phyloP scores from a whole-genome alignment of 2,888 invertebrate species.

The Petrolisthes cinctipes region DNA sequence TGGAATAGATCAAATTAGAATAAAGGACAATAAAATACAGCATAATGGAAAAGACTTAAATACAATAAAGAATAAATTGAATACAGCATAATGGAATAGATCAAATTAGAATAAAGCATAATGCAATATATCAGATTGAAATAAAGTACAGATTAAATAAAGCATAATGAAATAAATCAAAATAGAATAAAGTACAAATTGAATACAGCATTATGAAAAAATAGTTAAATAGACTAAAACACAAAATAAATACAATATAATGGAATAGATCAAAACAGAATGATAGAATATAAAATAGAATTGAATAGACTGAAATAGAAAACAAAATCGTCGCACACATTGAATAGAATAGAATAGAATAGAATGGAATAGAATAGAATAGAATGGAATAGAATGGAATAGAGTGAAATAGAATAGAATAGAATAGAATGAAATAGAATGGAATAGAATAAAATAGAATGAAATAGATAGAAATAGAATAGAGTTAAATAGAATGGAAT shows the following conservation, averaged over 20 bases:
- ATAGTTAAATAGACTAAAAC: too few species aligned
- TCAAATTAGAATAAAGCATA: neutral
- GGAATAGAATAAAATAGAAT: neutral
- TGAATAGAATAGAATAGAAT: neutral
- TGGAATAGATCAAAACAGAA: neutral
- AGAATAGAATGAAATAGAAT: neutral
- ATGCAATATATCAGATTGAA: neutral
- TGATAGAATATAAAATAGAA: neutral
- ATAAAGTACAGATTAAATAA: neutral
- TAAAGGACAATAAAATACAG: too few species aligned
- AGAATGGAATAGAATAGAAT: neutral
- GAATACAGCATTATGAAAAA: too few species aligned
- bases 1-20: neutral
- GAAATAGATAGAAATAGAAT: neutral
- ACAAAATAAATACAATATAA: neutral
- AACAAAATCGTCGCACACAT: neutral
- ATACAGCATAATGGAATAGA: neutral
- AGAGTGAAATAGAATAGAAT: neutral
- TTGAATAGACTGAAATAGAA: neutral
- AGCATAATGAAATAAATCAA: neutral
- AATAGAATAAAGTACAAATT: too few species aligned
- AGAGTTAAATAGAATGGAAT: neutral
- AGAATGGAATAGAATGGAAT: neutral
- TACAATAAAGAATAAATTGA: too few species aligned
- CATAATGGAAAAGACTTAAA: neutral